phyloP scores from a whole-genome alignment of 2,888 invertebrate genomes.

The Dasysyrphus albostriatus region DNA sequence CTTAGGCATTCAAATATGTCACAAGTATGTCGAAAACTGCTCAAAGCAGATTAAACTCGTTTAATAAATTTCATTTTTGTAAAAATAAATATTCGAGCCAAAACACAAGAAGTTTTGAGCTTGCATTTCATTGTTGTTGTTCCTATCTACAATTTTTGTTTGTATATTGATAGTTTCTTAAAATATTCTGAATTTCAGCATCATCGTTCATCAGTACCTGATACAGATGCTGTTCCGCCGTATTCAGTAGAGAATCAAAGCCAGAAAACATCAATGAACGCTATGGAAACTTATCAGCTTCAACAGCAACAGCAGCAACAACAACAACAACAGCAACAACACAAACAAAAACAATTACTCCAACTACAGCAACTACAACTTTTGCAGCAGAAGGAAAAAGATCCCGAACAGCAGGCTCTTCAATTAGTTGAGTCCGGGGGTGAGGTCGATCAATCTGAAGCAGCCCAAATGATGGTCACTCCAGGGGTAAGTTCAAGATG shows the following conservation, averaged over 20 bases:
- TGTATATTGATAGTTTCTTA: slow-evolving; percentile 13
- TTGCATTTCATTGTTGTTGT: slow-evolving; percentile 2
- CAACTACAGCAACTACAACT: slow-evolving; percentile 68
- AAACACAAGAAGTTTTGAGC: slow-evolving; percentile 26
- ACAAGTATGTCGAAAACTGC: slow-evolving; percentile 80
- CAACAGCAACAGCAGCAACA: slow-evolving; percentile 80
- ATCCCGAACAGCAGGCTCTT: slow-evolving; percentile 61
- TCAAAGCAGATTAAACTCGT: slow-evolving; percentile 21
- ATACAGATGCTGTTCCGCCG: slow-evolving; percentile 83
- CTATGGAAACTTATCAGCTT: slow-evolving; percentile 82
- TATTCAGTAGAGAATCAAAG: slow-evolving; percentile 81
- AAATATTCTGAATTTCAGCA: slow-evolving; percentile 77
- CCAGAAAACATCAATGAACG: slow-evolving; percentile 83
- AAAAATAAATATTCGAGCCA: neutral
- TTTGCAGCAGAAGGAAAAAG: slow-evolving; percentile 80
- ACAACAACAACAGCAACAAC: slow-evolving; percentile 52
- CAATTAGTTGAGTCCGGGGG: slow-evolving; percentile 54
- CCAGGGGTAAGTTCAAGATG: slow-evolving; percentile 82
- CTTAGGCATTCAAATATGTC: slow-evolving; percentile 82
- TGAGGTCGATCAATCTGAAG: slow-evolving; percentile 71
- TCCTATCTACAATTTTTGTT: neutral
- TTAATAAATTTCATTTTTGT: slow-evolving; percentile 3
- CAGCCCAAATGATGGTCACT: slow-evolving; percentile 84
- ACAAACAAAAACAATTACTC: slow-evolving; percentile 77
- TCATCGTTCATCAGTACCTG: slow-evolving; percentile 80